Conservation (phyloP, 53 echinoderm and acorn worm genomes). For the Holothuria scabra region DNA sequence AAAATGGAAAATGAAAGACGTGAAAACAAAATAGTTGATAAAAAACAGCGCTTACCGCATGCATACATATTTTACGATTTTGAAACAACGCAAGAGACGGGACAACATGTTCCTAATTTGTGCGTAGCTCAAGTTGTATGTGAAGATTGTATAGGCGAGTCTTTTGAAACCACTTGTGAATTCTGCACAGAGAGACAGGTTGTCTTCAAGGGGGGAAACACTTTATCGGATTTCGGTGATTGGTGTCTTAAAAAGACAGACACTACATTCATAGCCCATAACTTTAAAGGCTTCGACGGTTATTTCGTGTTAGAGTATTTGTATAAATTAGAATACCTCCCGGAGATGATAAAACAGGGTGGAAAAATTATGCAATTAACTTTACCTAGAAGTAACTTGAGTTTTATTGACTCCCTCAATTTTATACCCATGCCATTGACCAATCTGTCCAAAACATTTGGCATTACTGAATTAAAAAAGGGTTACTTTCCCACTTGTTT, state of each 20-base stretch:
- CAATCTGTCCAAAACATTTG: constrained; percentile 44
- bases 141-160: constrained; percentile 10
- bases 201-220: constrained; percentile 21
- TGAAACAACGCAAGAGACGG: constrained; percentile 31
- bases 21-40: not conserved
- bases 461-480: constrained; percentile 48
- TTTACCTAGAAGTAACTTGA: constrained; percentile 2
- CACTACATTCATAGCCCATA: constrained; percentile 38
- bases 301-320: constrained; percentile 28
- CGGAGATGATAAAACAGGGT: not conserved
- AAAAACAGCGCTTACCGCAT: no score
- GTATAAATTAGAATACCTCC: constrained; percentile 31
- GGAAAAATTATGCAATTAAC: constrained; percentile 48
- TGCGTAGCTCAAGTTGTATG: constrained; percentile 28
- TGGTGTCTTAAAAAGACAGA: constrained; percentile 19
- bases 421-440: constrained; percentile 60
- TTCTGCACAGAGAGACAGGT: constrained; percentile 23
- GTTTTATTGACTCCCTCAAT: constrained; percentile 53
- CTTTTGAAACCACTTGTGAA: constrained; percentile 22
- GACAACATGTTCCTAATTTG: not conserved
- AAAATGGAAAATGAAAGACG: not conserved
- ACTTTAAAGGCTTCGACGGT: constrained; percentile 50
- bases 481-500: constrained; percentile 48
- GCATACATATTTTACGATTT: not conserved
- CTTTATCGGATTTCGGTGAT: constrained; percentile 26